Conservation (phyloP, 2,113 vertebrate genomes). For the Manacus vitellinus region DNA sequence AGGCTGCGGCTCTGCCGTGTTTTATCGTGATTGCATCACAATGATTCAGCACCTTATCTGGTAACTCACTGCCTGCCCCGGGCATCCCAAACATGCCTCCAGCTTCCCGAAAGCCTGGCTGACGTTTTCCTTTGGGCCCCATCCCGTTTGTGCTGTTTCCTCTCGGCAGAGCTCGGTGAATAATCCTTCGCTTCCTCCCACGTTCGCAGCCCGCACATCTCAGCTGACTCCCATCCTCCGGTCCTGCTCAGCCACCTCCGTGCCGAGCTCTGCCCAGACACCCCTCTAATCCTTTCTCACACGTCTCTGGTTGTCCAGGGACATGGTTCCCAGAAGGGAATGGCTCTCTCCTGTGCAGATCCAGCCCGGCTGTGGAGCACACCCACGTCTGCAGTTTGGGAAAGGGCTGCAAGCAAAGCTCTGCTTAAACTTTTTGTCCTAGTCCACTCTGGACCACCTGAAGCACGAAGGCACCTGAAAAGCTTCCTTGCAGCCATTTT, state of each 20-base stretch:
- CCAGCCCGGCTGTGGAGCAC: neutral
- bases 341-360: neutral
- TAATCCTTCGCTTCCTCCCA: neutral
- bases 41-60: conserved; percentile 34
- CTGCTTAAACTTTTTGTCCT: neutral
- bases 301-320: neutral
- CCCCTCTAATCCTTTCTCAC: neutral
- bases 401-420: neutral
- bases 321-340: neutral
- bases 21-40: neutral
- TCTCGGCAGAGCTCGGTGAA: neutral
- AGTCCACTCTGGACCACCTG: neutral
- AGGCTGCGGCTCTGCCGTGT: neutral
- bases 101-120: neutral
- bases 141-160: neutral
- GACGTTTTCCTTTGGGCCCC: neutral
- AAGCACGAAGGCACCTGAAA: neutral
- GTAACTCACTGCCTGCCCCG: neutral
- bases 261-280: neutral
- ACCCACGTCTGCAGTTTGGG: neutral
- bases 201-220: neutral
- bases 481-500: neutral
- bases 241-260: neutral
- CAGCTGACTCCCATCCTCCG: neutral
- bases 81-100: conserved; percentile 6